Percentiles rank a stretch among this genome's conserved stretches.
Conservation (phyloP, 2,888 invertebrate genomes). For the Andrena minutula region DNA sequence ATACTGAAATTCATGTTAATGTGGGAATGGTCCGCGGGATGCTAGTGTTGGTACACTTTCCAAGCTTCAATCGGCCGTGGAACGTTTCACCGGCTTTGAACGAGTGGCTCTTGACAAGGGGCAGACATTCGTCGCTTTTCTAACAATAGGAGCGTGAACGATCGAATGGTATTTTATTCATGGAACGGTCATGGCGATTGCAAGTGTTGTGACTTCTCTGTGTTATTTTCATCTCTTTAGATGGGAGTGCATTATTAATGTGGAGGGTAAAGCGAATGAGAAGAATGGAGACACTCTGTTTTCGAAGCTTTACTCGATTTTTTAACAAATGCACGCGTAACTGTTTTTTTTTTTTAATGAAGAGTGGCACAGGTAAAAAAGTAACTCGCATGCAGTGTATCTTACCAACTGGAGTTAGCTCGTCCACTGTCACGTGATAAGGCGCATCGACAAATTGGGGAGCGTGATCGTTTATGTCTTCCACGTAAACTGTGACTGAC, state of each 20-base stretch:
- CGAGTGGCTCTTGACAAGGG: not conserved
- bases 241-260: too few relatives aligned
- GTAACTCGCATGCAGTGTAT: conserved; percentile 38
- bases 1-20: too few relatives aligned
- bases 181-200: not conserved
- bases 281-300: too few relatives aligned
- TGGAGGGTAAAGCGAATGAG: too few relatives aligned
- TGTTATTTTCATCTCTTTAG: not conserved
- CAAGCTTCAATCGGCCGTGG: not conserved
- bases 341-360: too few relatives aligned
- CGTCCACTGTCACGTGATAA: conserved; percentile 92
- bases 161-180: not conserved
- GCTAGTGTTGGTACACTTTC: conserved; percentile 17
- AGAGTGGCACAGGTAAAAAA: not conserved
- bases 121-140: not conserved
- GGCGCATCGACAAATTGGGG: conserved; percentile 92
- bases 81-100: conserved; percentile 5
- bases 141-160: not conserved
- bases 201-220: not conserved
- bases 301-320: too few relatives aligned
- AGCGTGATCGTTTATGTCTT: conserved; percentile 94
- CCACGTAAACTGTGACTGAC: conserved; percentile 94
- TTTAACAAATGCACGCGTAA: too few relatives aligned
- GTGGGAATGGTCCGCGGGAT: too few relatives aligned
- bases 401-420: conserved; percentile 91